Conservation (phyloP, 2,888 invertebrate species). For the Ophioninae sp. region DNA sequence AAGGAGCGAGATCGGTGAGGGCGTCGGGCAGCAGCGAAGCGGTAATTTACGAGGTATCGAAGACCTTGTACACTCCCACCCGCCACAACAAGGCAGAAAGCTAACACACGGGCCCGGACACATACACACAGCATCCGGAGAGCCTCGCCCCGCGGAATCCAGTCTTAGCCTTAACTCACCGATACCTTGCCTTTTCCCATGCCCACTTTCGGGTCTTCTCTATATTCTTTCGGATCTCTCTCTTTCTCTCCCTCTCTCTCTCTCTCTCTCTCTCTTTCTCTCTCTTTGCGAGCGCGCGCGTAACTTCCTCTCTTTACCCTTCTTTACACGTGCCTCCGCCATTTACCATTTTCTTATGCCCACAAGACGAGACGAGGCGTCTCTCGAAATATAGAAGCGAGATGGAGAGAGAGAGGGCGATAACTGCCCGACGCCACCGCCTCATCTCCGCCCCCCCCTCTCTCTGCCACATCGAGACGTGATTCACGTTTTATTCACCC, state of each 20-base stretch:
- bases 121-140: conserved; percentile 27
- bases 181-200: conserved; percentile 72
- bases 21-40: conserved; percentile 68
- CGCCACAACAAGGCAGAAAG: conserved; percentile 73
- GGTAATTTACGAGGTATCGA: conserved; percentile 81
- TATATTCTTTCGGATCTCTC: conserved; percentile 36
- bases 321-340: conserved; percentile 64
- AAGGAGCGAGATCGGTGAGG: conserved; percentile 58
- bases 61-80: conserved; percentile 80
- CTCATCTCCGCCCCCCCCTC: conserved; percentile 50
- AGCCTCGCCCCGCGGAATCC: conserved; percentile 77
- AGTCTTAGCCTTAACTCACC: conserved; percentile 76
- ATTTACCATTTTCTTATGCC: conserved; percentile 66
- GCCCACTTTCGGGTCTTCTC: conserved; percentile 72
- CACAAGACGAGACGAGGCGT: conserved; percentile 63
- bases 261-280: conserved; percentile 18
- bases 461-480: conserved; percentile 52
- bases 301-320: conserved; percentile 54
- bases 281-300: conserved; percentile 44
- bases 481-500: conserved; percentile 62
- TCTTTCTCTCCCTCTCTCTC: conserved; percentile 19
- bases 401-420: conserved; percentile 42
- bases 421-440: conserved; percentile 50
- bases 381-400: conserved; percentile 57
- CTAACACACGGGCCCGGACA: conserved; percentile 4